Conservation (phyloP, 2,888 invertebrate genomes). For the Podabrus alpinus region DNA sequence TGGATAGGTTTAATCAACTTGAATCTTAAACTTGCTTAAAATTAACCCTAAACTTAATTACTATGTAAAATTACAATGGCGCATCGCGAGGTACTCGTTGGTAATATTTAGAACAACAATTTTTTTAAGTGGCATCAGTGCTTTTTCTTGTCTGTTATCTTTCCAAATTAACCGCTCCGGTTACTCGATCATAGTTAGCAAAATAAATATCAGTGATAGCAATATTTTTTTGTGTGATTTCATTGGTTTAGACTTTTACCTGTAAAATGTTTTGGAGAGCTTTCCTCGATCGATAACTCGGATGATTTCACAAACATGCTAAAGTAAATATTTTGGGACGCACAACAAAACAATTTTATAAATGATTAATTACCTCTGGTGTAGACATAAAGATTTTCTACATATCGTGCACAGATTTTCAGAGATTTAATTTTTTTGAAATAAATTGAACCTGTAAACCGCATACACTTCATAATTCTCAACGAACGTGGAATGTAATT, state of each 20-base stretch:
- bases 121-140: no score
- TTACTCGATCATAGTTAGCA: neutral
- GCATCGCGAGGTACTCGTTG: neutral
- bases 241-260: neutral
- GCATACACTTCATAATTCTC: neutral
- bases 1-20: constrained; percentile 11
- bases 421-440: neutral
- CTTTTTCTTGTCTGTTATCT: no score
- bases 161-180: neutral
- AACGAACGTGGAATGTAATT: neutral
- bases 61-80: neutral
- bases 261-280: neutral
- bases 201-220: neutral
- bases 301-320: neutral
- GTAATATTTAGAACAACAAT: neutral
- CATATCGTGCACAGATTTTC: neutral
- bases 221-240: neutral
- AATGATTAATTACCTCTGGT: neutral
- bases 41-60: neutral
- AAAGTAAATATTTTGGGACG: neutral
- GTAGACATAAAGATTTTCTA: neutral
- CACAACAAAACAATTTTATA: neutral
- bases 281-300: neutral
- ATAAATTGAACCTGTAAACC: neutral
- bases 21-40: neutral